Conservation (phyloP, 2,113 vertebrate genomes). For the Prunella fulvescens region DNA sequence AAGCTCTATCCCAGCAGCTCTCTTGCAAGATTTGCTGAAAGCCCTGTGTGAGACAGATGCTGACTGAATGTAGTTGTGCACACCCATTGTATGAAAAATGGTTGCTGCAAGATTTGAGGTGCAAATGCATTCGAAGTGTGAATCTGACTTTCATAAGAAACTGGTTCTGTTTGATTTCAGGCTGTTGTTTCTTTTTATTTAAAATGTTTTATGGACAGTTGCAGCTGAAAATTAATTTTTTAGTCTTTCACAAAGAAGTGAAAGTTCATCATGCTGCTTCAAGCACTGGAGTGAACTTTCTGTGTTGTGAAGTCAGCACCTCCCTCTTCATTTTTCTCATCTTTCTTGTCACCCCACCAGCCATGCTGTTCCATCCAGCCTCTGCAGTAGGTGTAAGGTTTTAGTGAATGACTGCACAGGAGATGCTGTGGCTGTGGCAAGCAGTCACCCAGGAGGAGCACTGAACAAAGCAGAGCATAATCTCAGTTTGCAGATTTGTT, state of each 20-base stretch:
- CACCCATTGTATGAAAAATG: background rate
- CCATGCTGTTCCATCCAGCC: background rate
- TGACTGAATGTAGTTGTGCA: background rate
- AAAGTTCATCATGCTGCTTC: background rate
- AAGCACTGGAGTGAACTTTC: background rate
- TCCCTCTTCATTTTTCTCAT: background rate
- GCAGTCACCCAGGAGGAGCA: background rate
- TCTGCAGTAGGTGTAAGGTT: accelerated
- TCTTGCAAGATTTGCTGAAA: background rate
- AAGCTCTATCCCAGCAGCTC: background rate
- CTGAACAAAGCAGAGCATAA: background rate
- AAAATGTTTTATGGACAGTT: background rate
- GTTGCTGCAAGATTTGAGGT: background rate
- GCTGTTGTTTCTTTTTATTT: background rate
- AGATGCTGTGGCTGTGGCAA: accelerated
- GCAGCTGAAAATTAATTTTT: background rate
- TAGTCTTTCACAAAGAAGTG: background rate
- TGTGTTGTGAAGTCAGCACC: background rate
- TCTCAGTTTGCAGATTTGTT: background rate
- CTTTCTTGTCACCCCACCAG: background rate
- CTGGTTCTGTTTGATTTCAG: background rate
- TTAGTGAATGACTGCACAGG: accelerated
- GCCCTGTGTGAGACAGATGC: background rate
- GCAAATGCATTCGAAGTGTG: background rate
- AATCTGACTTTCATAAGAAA: background rate